phyloP scores from a whole-genome alignment of 2,888 invertebrate genomes.

The Andrena haemorrhoa region DNA sequence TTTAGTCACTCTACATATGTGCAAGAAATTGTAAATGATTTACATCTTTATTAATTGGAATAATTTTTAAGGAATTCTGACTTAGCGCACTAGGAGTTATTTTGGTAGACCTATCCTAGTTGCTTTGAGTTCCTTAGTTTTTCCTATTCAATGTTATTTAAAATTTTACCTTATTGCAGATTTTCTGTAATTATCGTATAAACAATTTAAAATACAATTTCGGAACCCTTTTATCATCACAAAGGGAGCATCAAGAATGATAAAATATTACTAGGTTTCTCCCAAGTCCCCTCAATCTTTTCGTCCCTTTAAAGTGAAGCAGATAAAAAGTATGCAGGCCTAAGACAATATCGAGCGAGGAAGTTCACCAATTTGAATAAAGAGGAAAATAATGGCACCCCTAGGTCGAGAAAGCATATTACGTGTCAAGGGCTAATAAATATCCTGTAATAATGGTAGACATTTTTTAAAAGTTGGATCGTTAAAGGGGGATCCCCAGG shows the following conservation, averaged over 20 bases:
- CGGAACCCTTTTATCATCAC: not conserved
- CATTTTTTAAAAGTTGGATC: constrained; percentile 16
- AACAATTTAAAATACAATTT: not conserved
- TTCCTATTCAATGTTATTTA: not conserved
- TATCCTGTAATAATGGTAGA: constrained; percentile 3
- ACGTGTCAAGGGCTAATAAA: constrained; percentile 33
- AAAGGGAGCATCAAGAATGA: not conserved
- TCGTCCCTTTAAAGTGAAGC: constrained; percentile 1
- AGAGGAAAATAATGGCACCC: constrained; percentile 13
- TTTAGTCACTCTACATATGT: not conserved
- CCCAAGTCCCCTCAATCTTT: not conserved
- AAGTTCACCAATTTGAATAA: constrained; percentile 18
- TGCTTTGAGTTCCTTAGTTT: not conserved
- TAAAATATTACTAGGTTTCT: constrained; percentile 1
- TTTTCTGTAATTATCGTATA: not conserved
- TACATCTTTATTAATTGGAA: not conserved
- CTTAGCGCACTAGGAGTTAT: not conserved
- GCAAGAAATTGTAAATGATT: not conserved
- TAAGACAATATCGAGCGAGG: constrained; percentile 12
- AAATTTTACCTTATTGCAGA: not conserved
- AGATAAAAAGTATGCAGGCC: constrained; percentile 2
- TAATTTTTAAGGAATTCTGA: not conserved
- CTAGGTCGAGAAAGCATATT: constrained; percentile 13
- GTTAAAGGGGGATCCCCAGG: constrained; percentile 1
- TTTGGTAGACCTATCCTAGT: too few species aligned